A percentile compares a stretch with the other conserved stretches of the same genome.
Conservation (phyloP, 2,797 vertebrate genomes). For the Tachyglossus aculeatus region DNA sequence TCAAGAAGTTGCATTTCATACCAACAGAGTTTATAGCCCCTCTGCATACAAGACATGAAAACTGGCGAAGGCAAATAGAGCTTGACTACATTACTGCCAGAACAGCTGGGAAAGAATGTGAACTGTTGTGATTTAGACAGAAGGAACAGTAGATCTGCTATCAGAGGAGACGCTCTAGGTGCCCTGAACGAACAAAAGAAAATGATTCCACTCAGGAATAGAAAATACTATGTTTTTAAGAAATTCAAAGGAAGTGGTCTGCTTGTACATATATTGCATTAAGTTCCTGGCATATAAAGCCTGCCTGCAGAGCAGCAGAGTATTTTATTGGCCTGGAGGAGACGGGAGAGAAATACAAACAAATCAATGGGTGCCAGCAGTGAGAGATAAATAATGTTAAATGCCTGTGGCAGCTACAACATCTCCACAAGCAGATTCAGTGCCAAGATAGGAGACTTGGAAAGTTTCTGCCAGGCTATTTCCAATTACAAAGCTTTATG, state of each 20-base stretch:
- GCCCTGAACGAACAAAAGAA: conserved; percentile 7
- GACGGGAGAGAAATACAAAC: conserved; percentile 66
- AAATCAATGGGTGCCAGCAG: conserved; percentile 63
- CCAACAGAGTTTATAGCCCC: neutral
- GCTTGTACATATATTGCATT: conserved; percentile 33
- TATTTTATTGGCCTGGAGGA: conserved; percentile 65
- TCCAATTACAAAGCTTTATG: conserved; percentile 58
- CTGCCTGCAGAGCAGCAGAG: conserved; percentile 30
- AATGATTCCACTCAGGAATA: neutral
- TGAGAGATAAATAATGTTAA: conserved; percentile 71
- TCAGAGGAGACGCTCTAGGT: neutral
- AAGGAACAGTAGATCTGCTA: neutral
- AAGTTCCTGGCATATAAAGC: conserved; percentile 32
- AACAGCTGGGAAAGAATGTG: neutral
- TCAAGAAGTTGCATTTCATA: neutral
- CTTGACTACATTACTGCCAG: neutral
- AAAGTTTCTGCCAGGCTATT: conserved; percentile 48
- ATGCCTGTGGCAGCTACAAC: conserved; percentile 47
- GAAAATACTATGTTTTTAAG: conserved; percentile 18
- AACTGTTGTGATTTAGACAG: neutral
- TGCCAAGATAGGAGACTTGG: conserved; percentile 61
- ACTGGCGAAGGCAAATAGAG: conserved; percentile 1
- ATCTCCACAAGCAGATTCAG: conserved; percentile 57
- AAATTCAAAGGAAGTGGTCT: conserved; percentile 1
- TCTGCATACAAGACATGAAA: conserved; percentile 18